Evolutionary conservation across 1,140 invertebrate species (phyloP), one percentile per base, ranked within the genome.

Genomic region (Hyles vespertilio): DNA sequence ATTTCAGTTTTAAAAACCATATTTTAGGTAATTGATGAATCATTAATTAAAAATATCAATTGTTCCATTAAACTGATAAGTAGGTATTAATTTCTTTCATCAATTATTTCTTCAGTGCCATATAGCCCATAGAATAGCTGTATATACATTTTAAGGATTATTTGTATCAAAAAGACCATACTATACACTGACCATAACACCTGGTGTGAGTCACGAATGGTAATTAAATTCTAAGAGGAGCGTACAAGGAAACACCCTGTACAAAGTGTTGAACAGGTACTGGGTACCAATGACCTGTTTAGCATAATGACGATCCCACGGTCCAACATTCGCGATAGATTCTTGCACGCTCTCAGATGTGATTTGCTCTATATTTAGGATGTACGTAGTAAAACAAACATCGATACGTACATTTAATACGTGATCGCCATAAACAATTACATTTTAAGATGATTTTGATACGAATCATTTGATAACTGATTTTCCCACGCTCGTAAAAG

Each of bases 401-500:
- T 80, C 70, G 78, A 81, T 79, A 67, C 89, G 93, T 90, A 91
- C 62, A 84, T 90, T 55, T 95, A 94, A 92, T 87, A 84, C 72
- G 94, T 92, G 63, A 91, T 88, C 65, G 72, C 77, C 8, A 91
- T 94, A 51, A 9, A 34, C 69, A 78, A 77, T 70, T 9, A 61
- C 32, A 58, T 58, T 65, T 73, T 75, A 78, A 73, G 64, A 58
- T 46, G 51, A 46, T 60, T 51, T 54, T 51, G 58, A 63, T 67
- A 63, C 65, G 48, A 66, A 51, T 59, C 60, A 40, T 56, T 67
- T 71, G 70, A 54, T 61, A 69, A 70, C 64, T 56, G 61, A 72
- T 69, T 59, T 84, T 86, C 83, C 77, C 81, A 86, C 83, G 83
- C 43, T 72, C 63, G 40, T 72, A 61, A 69, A 68, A 65, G 49